Percentiles rank a stretch among this genome's conserved stretches.
phyloP scores from a whole-genome alignment of 92 coral and sea anemone genomes.

The Siderastrea siderea region DNA sequence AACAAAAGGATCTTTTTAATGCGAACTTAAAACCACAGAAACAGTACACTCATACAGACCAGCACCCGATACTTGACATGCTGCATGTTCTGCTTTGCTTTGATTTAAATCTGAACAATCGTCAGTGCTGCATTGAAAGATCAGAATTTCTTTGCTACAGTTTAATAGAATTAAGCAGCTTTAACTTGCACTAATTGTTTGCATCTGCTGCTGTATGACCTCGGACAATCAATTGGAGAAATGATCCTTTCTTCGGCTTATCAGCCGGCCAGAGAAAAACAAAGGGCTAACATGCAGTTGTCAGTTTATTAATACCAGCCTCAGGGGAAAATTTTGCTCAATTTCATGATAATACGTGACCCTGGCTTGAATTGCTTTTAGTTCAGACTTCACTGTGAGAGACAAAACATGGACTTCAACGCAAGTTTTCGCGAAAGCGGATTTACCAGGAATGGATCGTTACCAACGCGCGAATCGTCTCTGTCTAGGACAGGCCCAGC shows the following conservation, averaged over 20 bases:
- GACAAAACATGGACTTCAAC: slow-evolving; percentile 1
- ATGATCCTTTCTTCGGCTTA: neutral
- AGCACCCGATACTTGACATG: no score
- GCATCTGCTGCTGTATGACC: slow-evolving; percentile 5
- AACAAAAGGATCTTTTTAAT: no score
- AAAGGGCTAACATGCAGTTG: neutral
- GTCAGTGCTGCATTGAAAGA: no score
- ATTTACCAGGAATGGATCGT: neutral
- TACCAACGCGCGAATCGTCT: neutral
- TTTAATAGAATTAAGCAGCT: neutral
- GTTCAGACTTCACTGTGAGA: no score
- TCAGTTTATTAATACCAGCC: no score
- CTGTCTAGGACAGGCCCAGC: slow-evolving; percentile 6
- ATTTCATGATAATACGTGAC: neutral
- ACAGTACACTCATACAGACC: no score
- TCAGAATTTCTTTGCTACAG: neutral
- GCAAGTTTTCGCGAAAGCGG: neutral
- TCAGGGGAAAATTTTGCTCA: neutral
- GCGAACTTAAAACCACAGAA: no score
- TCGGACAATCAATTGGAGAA: neutral
- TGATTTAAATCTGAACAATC: no score
- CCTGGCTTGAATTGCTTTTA: neutral
- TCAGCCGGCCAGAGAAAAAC: neutral
- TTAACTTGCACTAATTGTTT: neutral
- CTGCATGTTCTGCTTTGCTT: no score